These are phyloP conservation scores for Myioborus miniatus DNA, from an alignment of 2,797 vertebrate species.

Conservation along the genomic window DNA sequence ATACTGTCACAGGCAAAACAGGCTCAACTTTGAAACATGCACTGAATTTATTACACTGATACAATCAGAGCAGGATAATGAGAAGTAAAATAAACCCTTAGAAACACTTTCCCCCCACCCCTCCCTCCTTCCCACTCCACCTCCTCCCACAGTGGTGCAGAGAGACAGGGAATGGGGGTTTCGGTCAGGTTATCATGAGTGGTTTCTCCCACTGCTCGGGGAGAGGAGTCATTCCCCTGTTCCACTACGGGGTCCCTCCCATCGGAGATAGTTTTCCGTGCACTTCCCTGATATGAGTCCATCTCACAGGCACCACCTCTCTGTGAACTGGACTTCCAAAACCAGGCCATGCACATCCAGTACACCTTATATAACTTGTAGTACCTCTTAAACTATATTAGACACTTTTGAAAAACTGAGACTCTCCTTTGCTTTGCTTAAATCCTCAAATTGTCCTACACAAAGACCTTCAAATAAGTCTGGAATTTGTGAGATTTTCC, in stretches of 20 bases:
- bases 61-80: neutral
- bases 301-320: neutral
- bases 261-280: neutral
- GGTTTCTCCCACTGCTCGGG: neutral
- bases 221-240: neutral
- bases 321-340: neutral
- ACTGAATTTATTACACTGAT: neutral
- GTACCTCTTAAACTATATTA: neutral
- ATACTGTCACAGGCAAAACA: accelerated
- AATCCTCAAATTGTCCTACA: neutral
- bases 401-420: neutral
- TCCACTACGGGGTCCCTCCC: neutral
- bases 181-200: accelerated
- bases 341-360: neutral
- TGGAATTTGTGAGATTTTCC: neutral
- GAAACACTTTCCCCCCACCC: no score
- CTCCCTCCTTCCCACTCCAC: neutral
- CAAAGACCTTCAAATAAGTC: neutral
- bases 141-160: neutral
- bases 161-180: neutral
- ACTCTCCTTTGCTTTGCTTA: neutral
- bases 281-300: no score
- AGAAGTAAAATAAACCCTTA: neutral
- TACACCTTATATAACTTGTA: neutral
- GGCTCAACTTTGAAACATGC: accelerated